Conservation (phyloP, 2,113 vertebrate genomes). For the Scalopus aquaticus region DNA sequence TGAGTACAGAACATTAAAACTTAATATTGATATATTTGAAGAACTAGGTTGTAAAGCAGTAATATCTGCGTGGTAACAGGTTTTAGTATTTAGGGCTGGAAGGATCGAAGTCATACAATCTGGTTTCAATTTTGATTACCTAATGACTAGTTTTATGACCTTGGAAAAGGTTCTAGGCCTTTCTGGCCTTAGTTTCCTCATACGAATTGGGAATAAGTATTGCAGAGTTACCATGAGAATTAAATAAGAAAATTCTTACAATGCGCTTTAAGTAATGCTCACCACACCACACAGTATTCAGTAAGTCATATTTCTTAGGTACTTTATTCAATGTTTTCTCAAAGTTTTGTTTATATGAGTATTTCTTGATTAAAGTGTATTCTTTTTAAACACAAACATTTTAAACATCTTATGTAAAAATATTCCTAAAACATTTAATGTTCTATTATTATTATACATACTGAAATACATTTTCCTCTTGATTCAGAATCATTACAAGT, state of each 20-base stretch:
- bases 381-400: slow-evolving; percentile 19
- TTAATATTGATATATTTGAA: not conserved
- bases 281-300: not conserved
- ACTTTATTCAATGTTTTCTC: not conserved
- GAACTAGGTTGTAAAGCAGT: not conserved
- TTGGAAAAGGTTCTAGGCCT: not conserved
- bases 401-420: not conserved
- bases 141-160: not conserved
- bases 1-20: not conserved
- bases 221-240: not conserved
- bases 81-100: not conserved
- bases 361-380: slow-evolving; percentile 10
- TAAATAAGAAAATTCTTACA: not conserved
- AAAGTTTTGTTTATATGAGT: not conserved
- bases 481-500: not conserved
- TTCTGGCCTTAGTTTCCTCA: not conserved
- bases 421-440: slow-evolving; percentile 3
- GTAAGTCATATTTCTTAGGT: not conserved
- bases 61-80: not conserved
- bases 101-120: not conserved
- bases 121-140: not conserved
- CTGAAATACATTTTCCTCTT: not conserved
- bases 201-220: not conserved
- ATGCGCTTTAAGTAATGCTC: not conserved
- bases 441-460: not conserved